These are phyloP conservation scores for Ethmia dodecea DNA, from an alignment of 2,888 invertebrate species.

Conservation along the genomic window DNA sequence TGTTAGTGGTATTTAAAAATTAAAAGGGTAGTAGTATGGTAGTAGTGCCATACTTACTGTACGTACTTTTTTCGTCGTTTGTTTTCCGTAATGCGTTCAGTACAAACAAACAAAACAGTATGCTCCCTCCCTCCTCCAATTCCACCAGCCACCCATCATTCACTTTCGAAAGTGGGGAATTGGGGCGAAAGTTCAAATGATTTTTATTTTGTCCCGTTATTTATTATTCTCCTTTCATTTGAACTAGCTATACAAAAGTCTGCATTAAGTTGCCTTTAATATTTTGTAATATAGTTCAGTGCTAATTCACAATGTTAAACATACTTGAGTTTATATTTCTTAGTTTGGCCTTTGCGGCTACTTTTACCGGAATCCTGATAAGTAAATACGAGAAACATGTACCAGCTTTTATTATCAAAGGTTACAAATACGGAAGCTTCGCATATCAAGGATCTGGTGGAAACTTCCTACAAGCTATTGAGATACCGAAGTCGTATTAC, in stretches of 20 bases:
- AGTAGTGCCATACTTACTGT: no score
- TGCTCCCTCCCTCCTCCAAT: neutral
- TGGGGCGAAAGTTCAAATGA: slow-evolving; percentile 5
- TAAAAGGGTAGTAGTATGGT: no score
- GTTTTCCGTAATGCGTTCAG: neutral
- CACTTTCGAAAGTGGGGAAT: neutral
- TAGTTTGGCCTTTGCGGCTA: slow-evolving; percentile 56
- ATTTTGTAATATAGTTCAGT: neutral
- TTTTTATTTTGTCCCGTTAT: slow-evolving; percentile 1
- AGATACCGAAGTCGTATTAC: slow-evolving; percentile 89
- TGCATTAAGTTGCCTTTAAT: neutral
- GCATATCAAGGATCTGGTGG: slow-evolving; percentile 73
- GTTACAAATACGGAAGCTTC: slow-evolving; percentile 86
- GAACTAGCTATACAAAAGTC: slow-evolving; percentile 2
- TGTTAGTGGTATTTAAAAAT: no score
- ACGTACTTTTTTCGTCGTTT: no score
- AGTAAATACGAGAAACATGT: slow-evolving; percentile 81
- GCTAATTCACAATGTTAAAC: slow-evolving; percentile 41
- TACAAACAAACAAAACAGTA: neutral
- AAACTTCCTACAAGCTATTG: slow-evolving; percentile 64
- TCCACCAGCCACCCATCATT: neutral
- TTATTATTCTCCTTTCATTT: neutral
- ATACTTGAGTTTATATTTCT: slow-evolving; percentile 64
- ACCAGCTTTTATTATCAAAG: slow-evolving; percentile 80
- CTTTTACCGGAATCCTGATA: slow-evolving; percentile 79